Evolutionary conservation across 37 sponge, comb jelly and placozoan species (phyloP).

Genomic region (Lycopodina hypogea): DNA sequence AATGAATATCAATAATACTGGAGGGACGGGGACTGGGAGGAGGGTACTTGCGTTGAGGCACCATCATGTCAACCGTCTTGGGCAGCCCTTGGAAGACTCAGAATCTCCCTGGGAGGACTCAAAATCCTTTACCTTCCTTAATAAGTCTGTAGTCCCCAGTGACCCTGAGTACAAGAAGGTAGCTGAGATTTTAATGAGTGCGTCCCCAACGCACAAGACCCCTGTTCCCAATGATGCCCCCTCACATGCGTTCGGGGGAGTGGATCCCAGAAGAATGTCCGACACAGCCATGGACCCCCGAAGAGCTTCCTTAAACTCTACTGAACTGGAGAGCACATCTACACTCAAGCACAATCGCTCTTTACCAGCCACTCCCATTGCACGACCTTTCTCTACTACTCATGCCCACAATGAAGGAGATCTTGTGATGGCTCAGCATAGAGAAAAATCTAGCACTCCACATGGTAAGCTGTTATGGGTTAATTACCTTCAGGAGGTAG

Average conservation of each 20-base stretch:
- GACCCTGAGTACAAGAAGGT: constrained; percentile 72
- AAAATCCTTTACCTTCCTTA: constrained; percentile 35
- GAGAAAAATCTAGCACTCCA: constrained; percentile 25
- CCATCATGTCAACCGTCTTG: background rate
- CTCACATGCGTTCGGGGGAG: background rate
- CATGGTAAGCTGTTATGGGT: constrained; percentile 50
- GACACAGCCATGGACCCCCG: constrained; percentile 42
- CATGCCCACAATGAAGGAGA: constrained; percentile 26
- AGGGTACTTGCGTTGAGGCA: background rate
- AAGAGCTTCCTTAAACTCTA: constrained; percentile 43
- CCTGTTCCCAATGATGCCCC: background rate
- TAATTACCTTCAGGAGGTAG: too few relatives aligned
- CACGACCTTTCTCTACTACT: constrained; percentile 29
- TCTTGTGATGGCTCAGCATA: background rate
- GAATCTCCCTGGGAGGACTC: constrained; percentile 62
- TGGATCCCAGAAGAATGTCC: constrained; percentile 39
- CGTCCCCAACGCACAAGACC: constrained; percentile 45
- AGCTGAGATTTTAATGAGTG: constrained; percentile 72
- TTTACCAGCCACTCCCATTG: constrained; percentile 47
- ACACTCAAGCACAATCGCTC: constrained; percentile 29
- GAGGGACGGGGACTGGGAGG: too few relatives aligned
- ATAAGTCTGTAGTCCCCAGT: constrained; percentile 58
- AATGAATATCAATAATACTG: background rate
- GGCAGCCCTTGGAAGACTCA: constrained; percentile 8
- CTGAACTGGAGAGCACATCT: constrained; percentile 23